Percentiles rank a stretch among this genome's conserved stretches.
phyloP scores from a whole-genome alignment of 2,888 invertebrate species.

The Hermaeophaga mercurialis region DNA sequence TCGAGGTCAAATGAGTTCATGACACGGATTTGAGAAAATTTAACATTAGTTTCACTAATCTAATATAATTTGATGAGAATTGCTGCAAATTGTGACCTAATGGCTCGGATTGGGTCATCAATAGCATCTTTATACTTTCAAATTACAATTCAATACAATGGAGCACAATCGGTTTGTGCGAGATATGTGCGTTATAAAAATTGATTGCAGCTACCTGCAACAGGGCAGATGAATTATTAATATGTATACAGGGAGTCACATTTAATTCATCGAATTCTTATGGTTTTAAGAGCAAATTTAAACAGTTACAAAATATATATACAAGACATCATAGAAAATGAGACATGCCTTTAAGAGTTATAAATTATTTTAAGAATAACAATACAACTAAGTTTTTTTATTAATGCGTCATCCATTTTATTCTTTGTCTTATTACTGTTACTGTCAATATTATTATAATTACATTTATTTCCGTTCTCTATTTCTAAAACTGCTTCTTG shows the following conservation, averaged over 20 bases:
- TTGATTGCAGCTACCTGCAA: not conserved
- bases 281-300: too few species aligned
- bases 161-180: not conserved
- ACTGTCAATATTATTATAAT: too few species aligned
- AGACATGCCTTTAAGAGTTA: too few species aligned
- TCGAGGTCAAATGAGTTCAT: slow-evolving; percentile 33
- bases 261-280: too few species aligned
- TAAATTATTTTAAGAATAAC: too few species aligned
- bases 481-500: too few species aligned
- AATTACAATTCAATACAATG: slow-evolving; percentile 15
- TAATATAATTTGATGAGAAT: slow-evolving; percentile 27
- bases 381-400: too few species aligned
- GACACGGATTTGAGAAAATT: slow-evolving; percentile 37
- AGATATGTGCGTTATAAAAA: not conserved
- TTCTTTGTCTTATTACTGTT: too few species aligned
- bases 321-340: too few species aligned
- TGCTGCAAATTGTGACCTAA: slow-evolving; percentile 20
- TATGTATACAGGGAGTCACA: not conserved
- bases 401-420: too few species aligned
- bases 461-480: too few species aligned
- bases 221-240: not conserved
- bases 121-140: slow-evolving; percentile 22
- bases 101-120: slow-evolving; percentile 17
- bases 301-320: too few species aligned
- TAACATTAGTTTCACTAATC: slow-evolving; percentile 39